Evolutionary conservation across 2,113 vertebrate genomes (phyloP).

Genomic region (Aramus guarauna): DNA sequence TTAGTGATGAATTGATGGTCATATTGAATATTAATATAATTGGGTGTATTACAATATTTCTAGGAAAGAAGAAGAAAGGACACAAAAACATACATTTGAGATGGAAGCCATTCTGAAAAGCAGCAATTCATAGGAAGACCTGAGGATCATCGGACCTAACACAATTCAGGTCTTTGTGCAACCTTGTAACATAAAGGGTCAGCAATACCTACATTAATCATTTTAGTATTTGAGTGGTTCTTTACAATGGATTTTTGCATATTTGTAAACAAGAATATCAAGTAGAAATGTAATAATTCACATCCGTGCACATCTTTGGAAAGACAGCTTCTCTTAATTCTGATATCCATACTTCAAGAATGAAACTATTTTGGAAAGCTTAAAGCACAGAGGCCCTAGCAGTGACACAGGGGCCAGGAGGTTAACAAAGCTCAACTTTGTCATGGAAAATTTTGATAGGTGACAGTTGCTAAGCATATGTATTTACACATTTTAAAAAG

Average conservation of each 20-base stretch:
- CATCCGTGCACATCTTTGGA: neutral
- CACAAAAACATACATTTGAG: neutral
- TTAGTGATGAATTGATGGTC: neutral
- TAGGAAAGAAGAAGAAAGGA: neutral
- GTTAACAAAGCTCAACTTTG: neutral
- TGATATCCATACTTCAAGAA: neutral
- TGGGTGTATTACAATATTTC: neutral
- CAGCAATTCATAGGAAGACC: neutral
- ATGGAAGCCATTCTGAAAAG: neutral
- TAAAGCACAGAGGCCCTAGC: neutral
- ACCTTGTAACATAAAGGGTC: neutral
- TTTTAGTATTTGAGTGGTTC: neutral
- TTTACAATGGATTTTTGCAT: neutral
- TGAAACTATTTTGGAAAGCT: neutral
- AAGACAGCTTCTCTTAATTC: neutral
- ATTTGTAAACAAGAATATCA: neutral
- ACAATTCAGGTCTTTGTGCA: neutral
- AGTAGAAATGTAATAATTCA: rapidly evolving
- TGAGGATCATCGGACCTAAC: neutral
- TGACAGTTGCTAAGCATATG: neutral
- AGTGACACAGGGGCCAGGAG: neutral
- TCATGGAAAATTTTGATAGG: neutral
- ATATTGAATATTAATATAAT: neutral
- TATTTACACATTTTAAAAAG: neutral
- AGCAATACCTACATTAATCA: neutral